Conservation (phyloP, 2,113 vertebrate genomes). For the Aegithalos caudatus region DNA sequence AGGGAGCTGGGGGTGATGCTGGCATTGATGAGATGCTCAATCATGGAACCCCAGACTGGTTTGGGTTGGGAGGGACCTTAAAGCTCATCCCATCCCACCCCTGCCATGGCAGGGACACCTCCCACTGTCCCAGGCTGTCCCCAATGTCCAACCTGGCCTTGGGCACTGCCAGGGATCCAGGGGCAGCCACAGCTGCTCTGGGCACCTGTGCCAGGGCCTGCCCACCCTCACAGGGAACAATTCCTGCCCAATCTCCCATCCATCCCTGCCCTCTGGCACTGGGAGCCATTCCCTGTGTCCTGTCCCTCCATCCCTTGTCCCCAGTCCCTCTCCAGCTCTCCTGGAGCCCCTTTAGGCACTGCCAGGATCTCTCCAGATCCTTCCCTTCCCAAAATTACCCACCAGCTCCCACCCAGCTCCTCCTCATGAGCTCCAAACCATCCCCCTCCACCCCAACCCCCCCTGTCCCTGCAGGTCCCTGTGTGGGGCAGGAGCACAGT, state of each 20-base stretch:
- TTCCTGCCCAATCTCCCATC: background rate
- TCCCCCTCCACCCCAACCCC: background rate
- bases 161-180: background rate
- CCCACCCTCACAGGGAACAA: background rate
- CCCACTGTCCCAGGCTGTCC: background rate
- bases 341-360: rapidly evolving
- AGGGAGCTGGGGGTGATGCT: background rate
- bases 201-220: background rate
- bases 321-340: rapidly evolving
- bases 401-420: background rate
- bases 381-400: background rate
- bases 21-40: background rate
- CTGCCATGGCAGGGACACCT: background rate
- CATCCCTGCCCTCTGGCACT: background rate
- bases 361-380: background rate
- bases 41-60: background rate
- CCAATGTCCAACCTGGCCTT: background rate
- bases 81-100: rapidly evolving
- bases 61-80: background rate
- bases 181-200: background rate
- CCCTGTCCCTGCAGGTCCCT: background rate
- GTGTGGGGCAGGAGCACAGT: no score
- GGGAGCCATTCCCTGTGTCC: background rate
- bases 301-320: background rate
- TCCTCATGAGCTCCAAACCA: background rate